phyloP scores from a whole-genome alignment of 2,888 invertebrate species.

The Slavum lentiscoides region DNA sequence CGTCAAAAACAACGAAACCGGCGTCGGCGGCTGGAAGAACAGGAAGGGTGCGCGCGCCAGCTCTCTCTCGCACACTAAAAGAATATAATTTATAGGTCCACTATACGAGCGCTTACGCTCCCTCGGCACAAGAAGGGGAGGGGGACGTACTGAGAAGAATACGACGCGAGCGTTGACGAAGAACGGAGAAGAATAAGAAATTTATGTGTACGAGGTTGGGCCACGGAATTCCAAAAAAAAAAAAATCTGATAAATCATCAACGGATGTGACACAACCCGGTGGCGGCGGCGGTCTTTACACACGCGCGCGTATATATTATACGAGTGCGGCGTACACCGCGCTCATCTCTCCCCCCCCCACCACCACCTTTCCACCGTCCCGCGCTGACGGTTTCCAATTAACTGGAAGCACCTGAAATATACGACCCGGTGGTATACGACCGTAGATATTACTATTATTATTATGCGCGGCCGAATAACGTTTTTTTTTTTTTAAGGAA shows the following conservation, averaged over 20 bases:
- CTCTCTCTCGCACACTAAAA: constrained; percentile 5
- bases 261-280: constrained; percentile 49
- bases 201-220: constrained; percentile 47
- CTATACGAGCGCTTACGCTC: neutral
- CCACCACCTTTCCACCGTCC: no score
- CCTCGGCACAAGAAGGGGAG: neutral
- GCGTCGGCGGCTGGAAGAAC: constrained; percentile 17
- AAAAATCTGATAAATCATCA: constrained; percentile 51
- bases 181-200: neutral
- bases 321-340: no score
- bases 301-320: neutral
- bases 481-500: neutral
- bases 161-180: constrained; percentile 22
- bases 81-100: constrained; percentile 52
- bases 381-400: constrained; percentile 52
- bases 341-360: neutral
- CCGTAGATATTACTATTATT: constrained; percentile 19
- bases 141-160: neutral
- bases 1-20: constrained; percentile 43
- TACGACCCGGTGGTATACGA: constrained; percentile 9
- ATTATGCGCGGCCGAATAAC: neutral
- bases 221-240: constrained; percentile 43
- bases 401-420: constrained; percentile 51
- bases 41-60: neutral
- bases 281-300: constrained; percentile 24